Evolutionary conservation across 2,888 invertebrate genomes (phyloP), one percentile per base, ranked within the genome.

Genomic region (Rapana venosa): DNA sequence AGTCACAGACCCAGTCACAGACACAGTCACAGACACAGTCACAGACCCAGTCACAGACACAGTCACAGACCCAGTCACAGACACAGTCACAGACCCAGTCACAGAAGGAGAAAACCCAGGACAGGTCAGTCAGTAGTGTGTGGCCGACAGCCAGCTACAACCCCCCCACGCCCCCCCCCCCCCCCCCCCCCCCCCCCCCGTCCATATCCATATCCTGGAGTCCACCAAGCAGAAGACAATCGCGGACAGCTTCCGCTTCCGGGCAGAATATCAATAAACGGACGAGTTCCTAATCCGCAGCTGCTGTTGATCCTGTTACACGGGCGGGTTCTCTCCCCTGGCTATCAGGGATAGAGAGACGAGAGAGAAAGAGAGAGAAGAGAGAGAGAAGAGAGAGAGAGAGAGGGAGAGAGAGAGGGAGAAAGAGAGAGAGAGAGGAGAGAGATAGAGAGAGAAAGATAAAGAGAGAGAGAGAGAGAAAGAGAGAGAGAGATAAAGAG

Each of bases 241-340:
- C 87, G 74, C 35, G 30, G 87, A 70, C 74, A 74, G 74, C 74
- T 87, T 87, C 87, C 87, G 74, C 74, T 87, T 87, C 87, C 87
- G 74, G 74, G 74, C 87, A 74, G 87, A 87, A 74, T 74, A 87
- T 87, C 87, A 66, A 87, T 74, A 87, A 87, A 74, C 87, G 87
- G 87, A 47, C 74, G 70, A 87, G 74, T 87, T 87, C 74, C 87
- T 87, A 87, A 87, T 87, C 87, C 74, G 74, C 74, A 56, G 74
- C 87, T 74, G 87, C 56, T 56, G 74, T 74, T 74, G 87, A 87
- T 87, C 87, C 36, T 74, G 70, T 87, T 74, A 87, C 74, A 87
- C 87, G 74, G 87, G 15, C 74, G 30, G 35, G 47, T 66, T 87
- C 74, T 35, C 87, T 86, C 56, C 61, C 35, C 35, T 56, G 66